Evolutionary conservation across 2,113 vertebrate species (phyloP).

Genomic region (Lycocorax pyrrhopterus): DNA sequence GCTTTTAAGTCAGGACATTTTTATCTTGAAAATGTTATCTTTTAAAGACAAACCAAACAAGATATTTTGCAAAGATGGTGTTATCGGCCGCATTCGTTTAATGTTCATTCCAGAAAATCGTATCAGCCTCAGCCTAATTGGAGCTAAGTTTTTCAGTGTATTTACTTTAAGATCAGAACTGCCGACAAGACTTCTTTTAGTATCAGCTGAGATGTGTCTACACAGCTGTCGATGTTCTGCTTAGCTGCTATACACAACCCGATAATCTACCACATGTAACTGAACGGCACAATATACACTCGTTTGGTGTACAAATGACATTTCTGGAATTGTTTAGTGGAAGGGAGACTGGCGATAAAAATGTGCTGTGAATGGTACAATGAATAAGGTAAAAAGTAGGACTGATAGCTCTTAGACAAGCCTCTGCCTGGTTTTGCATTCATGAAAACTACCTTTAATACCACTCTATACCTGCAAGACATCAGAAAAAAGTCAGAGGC

Average conservation of each 20-base stretch:
- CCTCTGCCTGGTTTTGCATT: neutral
- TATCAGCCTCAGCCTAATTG: constrained; percentile 9
- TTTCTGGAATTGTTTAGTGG: neutral
- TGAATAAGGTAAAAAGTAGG: neutral
- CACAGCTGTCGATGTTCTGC: constrained; percentile 17
- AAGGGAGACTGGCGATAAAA: neutral
- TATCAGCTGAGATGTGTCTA: neutral
- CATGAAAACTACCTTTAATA: neutral
- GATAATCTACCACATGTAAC: neutral
- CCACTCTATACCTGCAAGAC: neutral
- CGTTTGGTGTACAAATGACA: neutral
- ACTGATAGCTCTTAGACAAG: neutral
- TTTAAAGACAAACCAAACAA: neutral
- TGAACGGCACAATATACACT: neutral
- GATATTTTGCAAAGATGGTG: neutral
- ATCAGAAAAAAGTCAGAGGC: neutral
- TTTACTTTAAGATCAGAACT: constrained; percentile 38
- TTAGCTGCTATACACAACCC: neutral
- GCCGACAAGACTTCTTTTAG: neutral
- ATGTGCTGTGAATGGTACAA: neutral
- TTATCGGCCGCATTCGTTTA: neutral
- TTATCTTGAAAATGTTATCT: neutral
- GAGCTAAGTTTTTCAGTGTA: constrained; percentile 13
- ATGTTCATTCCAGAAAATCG: neutral
- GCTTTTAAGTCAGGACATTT: neutral